Base-by-base conservation (phyloP, 2,797 vertebrate species). In the Hemitrygon akajei region DNA sequence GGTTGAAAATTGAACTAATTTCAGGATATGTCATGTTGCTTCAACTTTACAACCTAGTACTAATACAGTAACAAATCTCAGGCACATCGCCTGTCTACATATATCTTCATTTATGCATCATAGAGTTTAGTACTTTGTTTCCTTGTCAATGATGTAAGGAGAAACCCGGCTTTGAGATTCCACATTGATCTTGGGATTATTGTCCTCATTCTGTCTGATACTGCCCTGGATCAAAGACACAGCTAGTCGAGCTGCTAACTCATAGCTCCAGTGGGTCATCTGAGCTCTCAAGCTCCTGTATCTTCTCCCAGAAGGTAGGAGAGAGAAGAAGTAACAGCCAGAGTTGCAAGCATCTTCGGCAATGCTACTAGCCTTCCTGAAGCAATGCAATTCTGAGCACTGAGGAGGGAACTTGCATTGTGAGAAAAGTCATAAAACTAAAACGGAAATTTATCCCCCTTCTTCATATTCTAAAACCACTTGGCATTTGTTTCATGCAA, bases 1-100 rank as follows among this genome's bases (percentile, higher is more conserved):
- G 18, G 40, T 92, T 92, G 71, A 92, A 92, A 92, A 75, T 92
- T 30, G 27, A 92, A 69, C 40, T 92, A 76, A 93, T 56, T 93
- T 56, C 25, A 18, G 40, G 71, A 58, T 56, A n/a, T 58, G 30
- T 56, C 82, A 11, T 69, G 63, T n/a, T 69, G 18, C 69, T 69
- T 37, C n/a, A 34, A 18, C 14, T 60, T 66, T n/a, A 18, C 14
- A 63, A 12, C 58, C 60, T 27, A n/a, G 12, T 18, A 37, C 37
- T 89, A 22, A 22, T 20, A 37, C 27, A 69, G 34, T 37, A 37
- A 22, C 20, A 37, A 66, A 89, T 69, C n/a, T 89, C 16, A 66
- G 0, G 2, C 63, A 69, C n/a, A 89, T 20, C 10, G 34, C 30
- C 58, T 69, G 9, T n/a, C 18, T 40, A 22, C n/a, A 37, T 86